Base-by-base conservation (phyloP, 2,113 vertebrate genomes). In the Oryzias celebensis region DNA sequence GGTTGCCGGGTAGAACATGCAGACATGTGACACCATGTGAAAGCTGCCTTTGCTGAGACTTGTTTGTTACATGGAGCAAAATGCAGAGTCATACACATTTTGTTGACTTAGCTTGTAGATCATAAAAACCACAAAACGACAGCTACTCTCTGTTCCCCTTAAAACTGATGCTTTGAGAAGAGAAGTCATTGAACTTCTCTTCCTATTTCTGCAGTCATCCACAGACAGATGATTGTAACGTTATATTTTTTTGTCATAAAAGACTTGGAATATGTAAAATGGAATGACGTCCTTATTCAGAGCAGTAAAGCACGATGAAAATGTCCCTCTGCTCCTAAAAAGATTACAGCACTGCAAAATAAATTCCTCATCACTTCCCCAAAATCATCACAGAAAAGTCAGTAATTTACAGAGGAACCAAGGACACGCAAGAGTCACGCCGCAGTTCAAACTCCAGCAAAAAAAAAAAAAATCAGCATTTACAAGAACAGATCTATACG, bases 241-340 rank as follows among this genome's bases (percentile, higher is more conserved):
- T 10, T 59, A 7, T 63, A 14, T 68, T 6, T 18, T 43, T 14
- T 20, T 20, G 20, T 20, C 20, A 20, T 20, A 20, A 20, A 20
- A 20, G 20, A 20, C 20, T 28, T 28, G 64, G 49, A 57, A 57
- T 59, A 63, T 45, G 60, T 18, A 69, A 28, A 61, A 65, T 44
- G 63, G 58, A 57, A 69, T 41, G 56, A 69, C 24, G 51, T 52
- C 36, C n/a, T 43, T 47, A 65, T 52, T 68, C 26, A 3, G 51
- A 17, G 61, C 10, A 1, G 20, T 44, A 65, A 62, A 48, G 46
- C 50, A 5, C 7, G 71, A 57, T 61, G 26, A 61, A 60, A 65
- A 71, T 60, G 62, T 67, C 68, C 48, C 16, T 28, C 28, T n/a
- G 18, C 62, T 63, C 54, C 71, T 48, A 82, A 74, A 74, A 73